Base-by-base conservation (phyloP, 1,140 invertebrate genomes). In the Leptonema lineaticorne region DNA sequence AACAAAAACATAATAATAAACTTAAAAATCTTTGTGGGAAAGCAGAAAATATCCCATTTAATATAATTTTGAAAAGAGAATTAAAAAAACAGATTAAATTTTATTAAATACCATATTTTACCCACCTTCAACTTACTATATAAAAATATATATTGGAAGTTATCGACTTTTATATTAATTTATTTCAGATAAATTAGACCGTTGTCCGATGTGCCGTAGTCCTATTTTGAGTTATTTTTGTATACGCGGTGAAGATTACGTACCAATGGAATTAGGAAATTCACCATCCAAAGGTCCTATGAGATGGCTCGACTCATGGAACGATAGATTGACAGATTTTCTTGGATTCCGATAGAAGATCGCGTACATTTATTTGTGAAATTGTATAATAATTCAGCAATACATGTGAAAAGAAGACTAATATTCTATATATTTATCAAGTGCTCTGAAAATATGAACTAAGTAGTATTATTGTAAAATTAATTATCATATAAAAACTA, bases 141-240 rank as follows among this genome's bases (percentile, higher is more conserved):
- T 20, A 58, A 28, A 26, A 58, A 58, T 5, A 63, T 45, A 63
- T 63, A 22, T 59, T 59, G 16, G n/a, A 16, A 50, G 22, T 11
- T 6, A 33, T 33, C 5, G 30, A 37, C 26, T 9, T 26, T 6
- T 63, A 45, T 63, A 20, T 68, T 68, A 63, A 63, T 64, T 53
- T 1, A 22, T 80, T 81, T 2, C 79, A 83, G 84, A 82, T 30
- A 89, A 88, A 76, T 77, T 92, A 45, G 89, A 92, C 74, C 86
- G 88, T 30, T 93, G 92, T 78, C 92, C 92, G 5, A 91, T 94
- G 83, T 93, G 92, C 76, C 84, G 92, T 33, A 88, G 88, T 69
- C 86, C 86, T 4, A 92, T 94, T 69, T 88, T 88, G 67, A 89
- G 87, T 72, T 94, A 91, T 80, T 93, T 93, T 79, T 90, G 89